phyloP scores from a whole-genome alignment of 2,797 vertebrate genomes.

The Rhynchotus rufescens region DNA sequence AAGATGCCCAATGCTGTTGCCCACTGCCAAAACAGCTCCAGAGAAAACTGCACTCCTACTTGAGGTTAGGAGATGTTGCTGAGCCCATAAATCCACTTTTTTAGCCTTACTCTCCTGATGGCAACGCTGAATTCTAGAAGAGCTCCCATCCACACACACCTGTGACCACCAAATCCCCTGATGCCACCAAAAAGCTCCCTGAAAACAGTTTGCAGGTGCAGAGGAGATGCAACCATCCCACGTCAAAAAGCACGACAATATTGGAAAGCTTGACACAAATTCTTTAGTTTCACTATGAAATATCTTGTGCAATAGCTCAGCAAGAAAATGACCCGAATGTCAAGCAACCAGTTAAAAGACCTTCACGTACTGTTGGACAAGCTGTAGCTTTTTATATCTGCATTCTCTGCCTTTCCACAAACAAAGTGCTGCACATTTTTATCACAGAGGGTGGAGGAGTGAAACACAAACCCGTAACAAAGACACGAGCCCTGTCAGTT shows the following conservation, averaged over 20 bases:
- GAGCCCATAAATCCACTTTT: background rate
- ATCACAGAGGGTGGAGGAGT: background rate
- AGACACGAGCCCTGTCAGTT: background rate
- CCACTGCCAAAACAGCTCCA: background rate
- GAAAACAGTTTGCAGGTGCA: background rate
- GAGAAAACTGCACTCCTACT: background rate
- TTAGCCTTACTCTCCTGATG: background rate
- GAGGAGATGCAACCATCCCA: background rate
- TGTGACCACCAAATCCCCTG: too few species aligned
- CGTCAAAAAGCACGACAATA: background rate
- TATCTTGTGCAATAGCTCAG: background rate
- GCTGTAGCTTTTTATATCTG: background rate
- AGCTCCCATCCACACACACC: background rate
- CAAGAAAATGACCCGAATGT: background rate
- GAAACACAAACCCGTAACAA: background rate
- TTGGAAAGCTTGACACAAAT: background rate
- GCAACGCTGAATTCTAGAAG: background rate
- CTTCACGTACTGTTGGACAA: background rate
- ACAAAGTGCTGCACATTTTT: background rate
- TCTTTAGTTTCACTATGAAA: background rate
- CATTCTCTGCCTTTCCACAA: background rate
- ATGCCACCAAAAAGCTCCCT: background rate
- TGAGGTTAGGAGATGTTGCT: rapidly evolving
- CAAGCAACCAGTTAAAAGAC: background rate
- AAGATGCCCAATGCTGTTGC: background rate